Percentiles rank a stretch among this genome's conserved stretches.
Conservation (phyloP, 1,140 invertebrate genomes). For the Ceratina australensis region DNA sequence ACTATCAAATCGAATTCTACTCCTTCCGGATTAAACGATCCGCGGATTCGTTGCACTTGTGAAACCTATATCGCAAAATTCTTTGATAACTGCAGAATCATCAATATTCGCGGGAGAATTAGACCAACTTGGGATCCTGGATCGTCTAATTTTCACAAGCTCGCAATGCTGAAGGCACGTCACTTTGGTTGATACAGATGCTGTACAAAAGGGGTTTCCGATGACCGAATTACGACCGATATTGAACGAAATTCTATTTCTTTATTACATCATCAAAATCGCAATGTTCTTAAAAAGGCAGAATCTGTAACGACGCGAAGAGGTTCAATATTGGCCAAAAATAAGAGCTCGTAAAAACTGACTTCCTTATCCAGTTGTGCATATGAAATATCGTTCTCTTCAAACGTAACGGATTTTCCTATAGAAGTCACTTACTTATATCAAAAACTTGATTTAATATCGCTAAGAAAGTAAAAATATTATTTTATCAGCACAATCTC, state of each 20-base stretch:
- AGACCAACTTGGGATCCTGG: neutral
- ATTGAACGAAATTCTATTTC: neutral
- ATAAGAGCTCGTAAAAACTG: no score
- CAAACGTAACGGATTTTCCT: no score
- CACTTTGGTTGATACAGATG: neutral
- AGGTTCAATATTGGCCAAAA: no score
- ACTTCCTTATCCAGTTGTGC: no score
- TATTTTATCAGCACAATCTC: no score
- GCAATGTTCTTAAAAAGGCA: neutral
- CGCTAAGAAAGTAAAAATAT: no score
- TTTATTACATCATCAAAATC: neutral
- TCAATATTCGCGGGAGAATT: neutral
- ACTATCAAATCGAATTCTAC: neutral
- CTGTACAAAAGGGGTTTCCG: no score
- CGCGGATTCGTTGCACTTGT: neutral
- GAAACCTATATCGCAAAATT: neutral
- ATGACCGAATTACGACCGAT: neutral
- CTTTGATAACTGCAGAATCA: neutral
- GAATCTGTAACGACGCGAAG: no score
- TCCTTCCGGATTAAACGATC: neutral
- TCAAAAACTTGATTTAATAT: no score
- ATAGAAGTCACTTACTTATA: no score
- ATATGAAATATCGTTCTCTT: no score
- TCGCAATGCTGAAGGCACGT: neutral
- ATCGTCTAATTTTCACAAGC: conserved; percentile 9